These are phyloP conservation scores for Cyphotilapia sp. DNA, from an alignment of 2,113 vertebrate species.

Conservation along the genomic window DNA sequence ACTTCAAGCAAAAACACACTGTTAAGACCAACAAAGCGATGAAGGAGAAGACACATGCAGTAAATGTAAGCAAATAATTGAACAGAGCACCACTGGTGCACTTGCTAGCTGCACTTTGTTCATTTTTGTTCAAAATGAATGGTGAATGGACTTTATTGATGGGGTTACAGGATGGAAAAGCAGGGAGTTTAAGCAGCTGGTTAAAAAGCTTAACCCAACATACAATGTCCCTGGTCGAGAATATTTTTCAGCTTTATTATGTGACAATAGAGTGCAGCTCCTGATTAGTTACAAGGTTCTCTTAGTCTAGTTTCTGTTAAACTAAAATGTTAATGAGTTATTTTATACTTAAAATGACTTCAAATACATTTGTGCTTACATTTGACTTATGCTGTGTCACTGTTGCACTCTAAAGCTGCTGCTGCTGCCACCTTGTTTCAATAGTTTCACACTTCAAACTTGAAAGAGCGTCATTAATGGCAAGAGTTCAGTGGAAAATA, in stretches of 20 bases:
- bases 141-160: background rate
- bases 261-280: background rate
- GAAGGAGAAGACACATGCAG: background rate
- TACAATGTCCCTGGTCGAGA: rapidly evolving
- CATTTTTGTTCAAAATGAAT: background rate
- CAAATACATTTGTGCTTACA: background rate
- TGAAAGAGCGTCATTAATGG: background rate
- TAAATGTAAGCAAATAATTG: background rate
- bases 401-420: background rate
- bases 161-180: background rate
- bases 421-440: background rate
- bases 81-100: background rate
- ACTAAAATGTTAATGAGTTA: background rate
- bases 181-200: background rate
- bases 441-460: background rate
- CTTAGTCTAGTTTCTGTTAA: rapidly evolving
- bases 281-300: background rate
- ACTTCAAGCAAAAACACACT: background rate
- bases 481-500: background rate
- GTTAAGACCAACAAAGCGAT: background rate
- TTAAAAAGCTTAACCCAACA: background rate
- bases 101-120: background rate
- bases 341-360: background rate
- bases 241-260: background rate
- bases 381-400: background rate